Evolutionary conservation across 1,140 invertebrate genomes (phyloP).

Genomic region (Pogonus chalceus): DNA sequence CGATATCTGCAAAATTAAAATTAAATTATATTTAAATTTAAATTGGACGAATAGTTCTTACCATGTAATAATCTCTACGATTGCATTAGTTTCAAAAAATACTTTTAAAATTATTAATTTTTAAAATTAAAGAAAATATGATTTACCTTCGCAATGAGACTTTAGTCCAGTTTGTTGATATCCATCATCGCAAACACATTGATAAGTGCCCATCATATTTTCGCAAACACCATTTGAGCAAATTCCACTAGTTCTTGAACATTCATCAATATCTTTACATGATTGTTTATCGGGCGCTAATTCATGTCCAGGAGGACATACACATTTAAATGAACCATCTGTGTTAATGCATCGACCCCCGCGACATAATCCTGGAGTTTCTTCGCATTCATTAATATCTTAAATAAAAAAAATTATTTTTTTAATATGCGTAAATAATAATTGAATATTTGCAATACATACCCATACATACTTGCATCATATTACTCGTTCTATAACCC

Average conservation of each 20-base stretch:
- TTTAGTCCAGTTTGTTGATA: conserved; percentile 55
- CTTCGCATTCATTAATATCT: conserved; percentile 66
- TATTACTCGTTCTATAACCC: conserved; percentile 63
- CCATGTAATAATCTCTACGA: too few relatives aligned
- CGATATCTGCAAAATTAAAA: conserved; percentile 52
- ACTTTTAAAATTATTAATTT: neutral
- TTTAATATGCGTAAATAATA: conserved; percentile 1
- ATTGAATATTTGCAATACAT: conserved; percentile 25
- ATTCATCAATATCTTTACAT: conserved; percentile 44
- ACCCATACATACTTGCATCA: conserved; percentile 81
- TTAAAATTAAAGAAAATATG: neutral
- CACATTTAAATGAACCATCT: conserved; percentile 70
- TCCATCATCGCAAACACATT: conserved; percentile 75
- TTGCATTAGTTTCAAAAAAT: neutral
- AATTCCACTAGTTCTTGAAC: conserved; percentile 69
- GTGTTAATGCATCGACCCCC: conserved; percentile 79
- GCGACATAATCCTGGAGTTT: conserved; percentile 52
- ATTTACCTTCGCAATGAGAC: conserved; percentile 43
- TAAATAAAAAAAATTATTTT: conserved; percentile 16
- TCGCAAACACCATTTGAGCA: conserved; percentile 78
- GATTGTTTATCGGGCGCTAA: conserved; percentile 48
- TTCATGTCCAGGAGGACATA: conserved; percentile 71
- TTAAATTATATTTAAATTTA: too few relatives aligned
- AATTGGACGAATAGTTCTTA: too few relatives aligned
- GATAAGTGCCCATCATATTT: conserved; percentile 79